A percentile compares a stretch with the other conserved stretches of the same genome.
phyloP scores from a whole-genome alignment of 1,140 invertebrate genomes.

The Drosophila bifasciata region DNA sequence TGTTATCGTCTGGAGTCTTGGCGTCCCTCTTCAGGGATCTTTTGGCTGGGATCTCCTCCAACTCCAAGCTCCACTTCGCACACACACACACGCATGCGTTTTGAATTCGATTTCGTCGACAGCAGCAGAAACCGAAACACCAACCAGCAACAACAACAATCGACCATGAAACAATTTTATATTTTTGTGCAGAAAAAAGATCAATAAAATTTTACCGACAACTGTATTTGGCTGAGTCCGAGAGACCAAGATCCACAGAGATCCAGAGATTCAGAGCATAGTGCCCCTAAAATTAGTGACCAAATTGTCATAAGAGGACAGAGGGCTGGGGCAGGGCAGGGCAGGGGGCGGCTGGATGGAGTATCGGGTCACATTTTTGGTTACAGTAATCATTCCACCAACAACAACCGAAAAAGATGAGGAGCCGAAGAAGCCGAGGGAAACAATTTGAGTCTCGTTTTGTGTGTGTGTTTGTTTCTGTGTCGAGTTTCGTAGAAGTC shows the following conservation, averaged over 20 bases:
- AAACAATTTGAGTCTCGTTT: conserved; percentile 59
- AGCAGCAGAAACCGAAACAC: neutral
- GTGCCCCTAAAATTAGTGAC: conserved; percentile 69
- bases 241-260: conserved; percentile 5
- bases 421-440: conserved; percentile 7
- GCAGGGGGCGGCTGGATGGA: neutral
- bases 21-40: conserved; percentile 41
- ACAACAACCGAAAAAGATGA: conserved; percentile 17
- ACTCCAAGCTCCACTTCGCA: conserved; percentile 21
- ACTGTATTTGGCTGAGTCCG: conserved; percentile 70
- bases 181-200: conserved; percentile 72
- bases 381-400: conserved; percentile 53
- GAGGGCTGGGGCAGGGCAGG: neutral
- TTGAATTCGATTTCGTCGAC: conserved; percentile 69
- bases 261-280: conserved; percentile 1
- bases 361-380: conserved; percentile 70
- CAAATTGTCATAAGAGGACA: conserved; percentile 67
- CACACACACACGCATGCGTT: conserved; percentile 41
- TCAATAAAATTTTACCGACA: conserved; percentile 83
- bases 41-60: conserved; percentile 44
- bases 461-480: conserved; percentile 10
- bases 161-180: conserved; percentile 81
- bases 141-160: conserved; percentile 23
- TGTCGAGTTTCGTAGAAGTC: conserved; percentile 26
- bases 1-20: conserved; percentile 48